phyloP scores from a whole-genome alignment of 2,113 vertebrate species.

The Siphamia tubifer region DNA sequence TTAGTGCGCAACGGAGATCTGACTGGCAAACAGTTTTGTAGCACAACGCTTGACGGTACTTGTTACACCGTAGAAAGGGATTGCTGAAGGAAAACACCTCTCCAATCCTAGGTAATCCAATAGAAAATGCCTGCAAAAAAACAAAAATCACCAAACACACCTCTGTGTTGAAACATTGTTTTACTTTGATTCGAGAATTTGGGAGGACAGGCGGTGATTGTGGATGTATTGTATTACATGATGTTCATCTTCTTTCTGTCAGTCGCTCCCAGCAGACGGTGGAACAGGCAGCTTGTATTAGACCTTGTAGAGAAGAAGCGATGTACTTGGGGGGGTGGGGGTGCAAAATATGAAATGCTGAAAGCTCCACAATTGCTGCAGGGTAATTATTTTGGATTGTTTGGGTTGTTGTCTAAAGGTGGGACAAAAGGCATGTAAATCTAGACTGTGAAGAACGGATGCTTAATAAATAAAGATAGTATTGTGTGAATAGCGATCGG shows the following conservation, averaged over 20 bases:
- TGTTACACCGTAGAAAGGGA: not conserved
- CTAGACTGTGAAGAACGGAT: too few relatives aligned
- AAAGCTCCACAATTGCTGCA: not conserved
- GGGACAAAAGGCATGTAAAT: too few relatives aligned
- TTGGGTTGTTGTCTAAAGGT: not conserved
- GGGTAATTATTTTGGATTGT: slow-evolving; percentile 1
- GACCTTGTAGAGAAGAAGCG: slow-evolving; percentile 2
- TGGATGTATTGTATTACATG: not conserved
- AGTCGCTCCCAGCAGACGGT: not conserved
- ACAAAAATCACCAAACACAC: not conserved
- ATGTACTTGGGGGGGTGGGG: not conserved
- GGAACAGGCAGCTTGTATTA: not conserved
- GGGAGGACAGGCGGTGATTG: not conserved
- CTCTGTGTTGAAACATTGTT: not conserved
- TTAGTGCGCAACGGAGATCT: not conserved
- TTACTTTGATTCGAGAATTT: not conserved
- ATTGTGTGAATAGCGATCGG: not conserved
- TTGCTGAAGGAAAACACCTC: not conserved
- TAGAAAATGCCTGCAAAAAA: not conserved
- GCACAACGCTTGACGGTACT: not conserved
- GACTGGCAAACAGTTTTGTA: not conserved
- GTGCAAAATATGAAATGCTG: not conserved
- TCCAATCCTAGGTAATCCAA: not conserved
- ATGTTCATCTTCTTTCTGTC: not conserved
- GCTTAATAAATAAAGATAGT: not conserved